A percentile compares a stretch with the other conserved stretches of the same genome.
Conservation (phyloP, 2,888 invertebrate genomes). For the Trisateles emortualis region DNA sequence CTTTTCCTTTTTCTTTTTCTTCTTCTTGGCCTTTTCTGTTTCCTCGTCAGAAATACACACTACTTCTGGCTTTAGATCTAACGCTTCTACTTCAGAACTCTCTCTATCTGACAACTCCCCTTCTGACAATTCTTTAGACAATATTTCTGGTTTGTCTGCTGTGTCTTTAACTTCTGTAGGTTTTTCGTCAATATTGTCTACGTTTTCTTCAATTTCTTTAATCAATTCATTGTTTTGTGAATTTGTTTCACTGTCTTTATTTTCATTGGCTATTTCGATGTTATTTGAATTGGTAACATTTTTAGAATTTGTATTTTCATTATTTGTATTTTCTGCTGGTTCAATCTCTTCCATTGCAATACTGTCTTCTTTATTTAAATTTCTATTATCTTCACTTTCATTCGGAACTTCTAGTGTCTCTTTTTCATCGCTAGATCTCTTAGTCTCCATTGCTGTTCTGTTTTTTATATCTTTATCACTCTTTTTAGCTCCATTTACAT, state of each 20-base stretch:
- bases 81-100: conserved; percentile 72
- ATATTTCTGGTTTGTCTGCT: not conserved
- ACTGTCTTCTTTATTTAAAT: not conserved
- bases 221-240: conserved; percentile 10
- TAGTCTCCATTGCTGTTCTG: too few species aligned
- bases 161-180: not conserved
- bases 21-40: too few species aligned
- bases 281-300: too few species aligned
- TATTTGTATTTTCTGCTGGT: too few species aligned
- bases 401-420: not conserved
- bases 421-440: not conserved
- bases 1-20: conserved; percentile 77
- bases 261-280: not conserved
- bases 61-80: conserved; percentile 76
- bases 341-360: too few species aligned
- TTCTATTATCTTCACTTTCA: not conserved
- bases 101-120: conserved; percentile 69
- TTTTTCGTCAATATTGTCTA: too few species aligned
- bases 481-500: conserved; percentile 8
- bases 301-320: too few species aligned
- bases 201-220: conserved; percentile 16
- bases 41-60: conserved; percentile 85
- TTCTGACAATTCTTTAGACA: conserved; percentile 61
- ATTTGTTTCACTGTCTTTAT: conserved; percentile 1
- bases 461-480: not conserved